These are phyloP conservation scores for Drosophila nikananu DNA, from an alignment of 1,140 invertebrate genomes.

Conservation along the genomic window DNA sequence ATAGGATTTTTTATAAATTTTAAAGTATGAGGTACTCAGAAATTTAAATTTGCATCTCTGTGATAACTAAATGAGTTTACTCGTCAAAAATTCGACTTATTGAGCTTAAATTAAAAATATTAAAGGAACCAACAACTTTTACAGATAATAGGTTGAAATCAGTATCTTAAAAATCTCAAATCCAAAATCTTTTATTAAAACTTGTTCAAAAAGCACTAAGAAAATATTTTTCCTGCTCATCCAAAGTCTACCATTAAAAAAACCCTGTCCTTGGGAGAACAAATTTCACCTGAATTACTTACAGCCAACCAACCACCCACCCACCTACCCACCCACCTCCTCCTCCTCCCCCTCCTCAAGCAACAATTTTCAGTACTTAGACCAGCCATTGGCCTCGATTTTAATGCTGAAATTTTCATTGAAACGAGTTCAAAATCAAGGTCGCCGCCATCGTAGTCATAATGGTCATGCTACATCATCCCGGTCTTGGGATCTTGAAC, in stretches of 20 bases:
- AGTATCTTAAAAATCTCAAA: background rate
- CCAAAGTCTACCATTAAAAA: background rate
- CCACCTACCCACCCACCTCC: background rate
- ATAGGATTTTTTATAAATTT: background rate
- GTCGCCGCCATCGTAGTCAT: slow-evolving; percentile 32
- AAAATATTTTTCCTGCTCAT: background rate
- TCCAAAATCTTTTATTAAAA: background rate
- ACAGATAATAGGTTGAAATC: background rate
- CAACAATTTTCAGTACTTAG: slow-evolving; percentile 11
- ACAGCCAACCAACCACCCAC: background rate
- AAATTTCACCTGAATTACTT: slow-evolving; percentile 19
- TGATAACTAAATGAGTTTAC: background rate
- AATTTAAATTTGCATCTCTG: background rate
- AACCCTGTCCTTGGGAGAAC: background rate
- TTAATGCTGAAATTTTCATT: slow-evolving; percentile 63
- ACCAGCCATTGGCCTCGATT: slow-evolving; percentile 65
- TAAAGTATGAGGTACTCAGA: background rate
- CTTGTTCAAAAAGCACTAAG: background rate
- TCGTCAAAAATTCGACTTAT: background rate
- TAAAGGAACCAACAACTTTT: background rate
- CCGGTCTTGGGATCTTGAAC: slow-evolving; percentile 53
- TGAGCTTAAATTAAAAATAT: background rate
- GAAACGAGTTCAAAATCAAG: slow-evolving; percentile 81
- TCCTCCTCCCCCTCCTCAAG: background rate
- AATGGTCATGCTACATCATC: slow-evolving; percentile 65